Evolutionary conservation across 1,140 invertebrate genomes (phyloP).

Genomic region (Drosophila sturtevanti): DNA sequence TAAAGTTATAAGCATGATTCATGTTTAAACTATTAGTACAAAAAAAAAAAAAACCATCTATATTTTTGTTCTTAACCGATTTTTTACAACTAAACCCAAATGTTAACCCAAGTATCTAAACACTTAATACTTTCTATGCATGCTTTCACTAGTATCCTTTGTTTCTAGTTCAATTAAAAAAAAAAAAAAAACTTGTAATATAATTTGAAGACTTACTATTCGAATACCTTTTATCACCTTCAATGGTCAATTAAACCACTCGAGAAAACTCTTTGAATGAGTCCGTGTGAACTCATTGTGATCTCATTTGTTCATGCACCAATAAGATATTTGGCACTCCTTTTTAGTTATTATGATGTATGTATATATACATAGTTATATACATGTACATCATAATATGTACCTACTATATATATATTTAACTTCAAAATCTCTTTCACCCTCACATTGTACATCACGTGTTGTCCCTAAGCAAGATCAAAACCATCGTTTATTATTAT

Average conservation of each 20-base stretch:
- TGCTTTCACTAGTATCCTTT: constrained; percentile 28
- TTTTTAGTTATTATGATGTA: not conserved
- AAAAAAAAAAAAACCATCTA: no score
- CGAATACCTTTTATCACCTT: not conserved
- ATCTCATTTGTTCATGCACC: not conserved
- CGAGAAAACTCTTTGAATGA: constrained; percentile 61
- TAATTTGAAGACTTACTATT: not conserved
- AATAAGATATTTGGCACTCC: not conserved
- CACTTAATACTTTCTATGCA: constrained; percentile 21
- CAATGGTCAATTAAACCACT: not conserved
- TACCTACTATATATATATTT: not conserved
- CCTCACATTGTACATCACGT: constrained; percentile 6
- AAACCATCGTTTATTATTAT: constrained; percentile 5
- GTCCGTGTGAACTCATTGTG: constrained; percentile 8
- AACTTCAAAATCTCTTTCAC: constrained; percentile 12
- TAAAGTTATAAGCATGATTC: no score
- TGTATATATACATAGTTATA: not conserved
- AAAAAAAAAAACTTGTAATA: not conserved
- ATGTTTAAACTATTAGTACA: no score
- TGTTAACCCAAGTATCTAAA: constrained; percentile 8
- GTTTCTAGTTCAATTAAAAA: constrained; percentile 11
- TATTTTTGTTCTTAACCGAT: not conserved
- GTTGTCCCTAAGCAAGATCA: constrained; percentile 24
- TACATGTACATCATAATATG: not conserved
- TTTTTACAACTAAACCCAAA: not conserved